phyloP scores from a whole-genome alignment of 2,888 invertebrate genomes.

The Allacma fusca region DNA sequence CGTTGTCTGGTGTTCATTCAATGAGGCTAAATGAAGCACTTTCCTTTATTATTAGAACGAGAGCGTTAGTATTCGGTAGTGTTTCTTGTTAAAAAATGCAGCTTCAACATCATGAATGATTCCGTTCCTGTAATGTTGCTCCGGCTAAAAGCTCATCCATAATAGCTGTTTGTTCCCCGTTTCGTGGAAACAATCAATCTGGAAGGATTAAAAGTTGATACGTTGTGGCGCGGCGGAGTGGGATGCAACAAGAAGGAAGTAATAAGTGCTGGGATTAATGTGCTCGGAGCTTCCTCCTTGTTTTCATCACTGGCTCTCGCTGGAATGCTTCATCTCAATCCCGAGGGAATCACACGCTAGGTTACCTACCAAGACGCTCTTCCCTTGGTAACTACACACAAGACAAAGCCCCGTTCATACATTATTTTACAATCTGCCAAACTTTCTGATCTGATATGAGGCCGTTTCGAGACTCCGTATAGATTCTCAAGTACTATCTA shows the following conservation, averaged over 20 bases:
- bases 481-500: no score
- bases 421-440: no score
- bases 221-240: not conserved
- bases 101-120: not conserved
- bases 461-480: no score
- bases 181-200: slow-evolving; percentile 13
- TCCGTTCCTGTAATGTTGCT: not conserved
- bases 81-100: not conserved
- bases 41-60: not conserved
- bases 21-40: not conserved
- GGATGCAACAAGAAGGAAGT: slow-evolving; percentile 27
- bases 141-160: slow-evolving; percentile 1
- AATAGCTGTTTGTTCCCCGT: not conserved
- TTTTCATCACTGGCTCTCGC: not conserved
- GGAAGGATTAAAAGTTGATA: slow-evolving; percentile 20
- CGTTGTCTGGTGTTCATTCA: no score
- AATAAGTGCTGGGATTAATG: slow-evolving; percentile 30
- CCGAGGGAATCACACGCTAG: not conserved
- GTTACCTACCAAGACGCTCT: not conserved
- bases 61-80: not conserved
- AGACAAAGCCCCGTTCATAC: no score
- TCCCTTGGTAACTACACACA: no score
- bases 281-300: slow-evolving; percentile 2
- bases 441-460: no score
- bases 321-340: not conserved